These are phyloP conservation scores for Tolmerus cingulatus DNA, from an alignment of 2,888 invertebrate genomes.

Conservation along the genomic window DNA sequence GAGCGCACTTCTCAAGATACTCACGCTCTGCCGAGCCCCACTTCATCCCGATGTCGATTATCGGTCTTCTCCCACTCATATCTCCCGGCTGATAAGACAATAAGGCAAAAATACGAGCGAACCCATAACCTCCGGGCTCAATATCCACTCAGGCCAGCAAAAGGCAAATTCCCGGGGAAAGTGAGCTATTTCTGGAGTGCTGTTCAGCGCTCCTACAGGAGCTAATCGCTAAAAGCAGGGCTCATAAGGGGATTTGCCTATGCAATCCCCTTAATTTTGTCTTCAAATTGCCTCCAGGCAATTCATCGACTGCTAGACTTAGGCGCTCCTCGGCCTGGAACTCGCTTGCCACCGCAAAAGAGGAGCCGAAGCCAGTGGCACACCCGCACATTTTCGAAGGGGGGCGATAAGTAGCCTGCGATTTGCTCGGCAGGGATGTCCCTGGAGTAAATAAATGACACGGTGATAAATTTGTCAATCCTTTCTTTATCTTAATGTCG, in stretches of 20 bases:
- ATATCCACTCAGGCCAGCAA: background rate
- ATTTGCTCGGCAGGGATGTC: background rate
- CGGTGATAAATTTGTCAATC: slow-evolving; percentile 41
- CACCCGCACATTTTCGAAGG: background rate
- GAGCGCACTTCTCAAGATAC: background rate
- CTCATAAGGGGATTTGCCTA: background rate
- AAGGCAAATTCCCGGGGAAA: background rate
- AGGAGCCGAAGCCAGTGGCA: background rate
- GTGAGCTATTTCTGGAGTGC: background rate
- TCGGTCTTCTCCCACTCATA: background rate
- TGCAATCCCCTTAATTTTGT: background rate
- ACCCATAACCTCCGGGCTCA: background rate
- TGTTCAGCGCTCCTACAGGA: background rate
- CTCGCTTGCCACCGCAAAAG: background rate
- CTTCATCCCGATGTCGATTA: background rate
- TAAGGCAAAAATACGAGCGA: background rate
- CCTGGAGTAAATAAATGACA: slow-evolving; percentile 19
- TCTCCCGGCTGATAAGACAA: background rate
- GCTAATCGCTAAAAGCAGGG: background rate
- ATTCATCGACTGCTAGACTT: background rate
- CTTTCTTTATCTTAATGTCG: slow-evolving; percentile 39
- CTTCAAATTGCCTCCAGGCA: background rate
- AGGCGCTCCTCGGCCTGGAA: background rate
- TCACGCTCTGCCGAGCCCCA: background rate
- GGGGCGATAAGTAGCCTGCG: background rate